These are phyloP conservation scores for Lasioglossum figueresi DNA, from an alignment of 2,888 invertebrate genomes.

Conservation along the genomic window DNA sequence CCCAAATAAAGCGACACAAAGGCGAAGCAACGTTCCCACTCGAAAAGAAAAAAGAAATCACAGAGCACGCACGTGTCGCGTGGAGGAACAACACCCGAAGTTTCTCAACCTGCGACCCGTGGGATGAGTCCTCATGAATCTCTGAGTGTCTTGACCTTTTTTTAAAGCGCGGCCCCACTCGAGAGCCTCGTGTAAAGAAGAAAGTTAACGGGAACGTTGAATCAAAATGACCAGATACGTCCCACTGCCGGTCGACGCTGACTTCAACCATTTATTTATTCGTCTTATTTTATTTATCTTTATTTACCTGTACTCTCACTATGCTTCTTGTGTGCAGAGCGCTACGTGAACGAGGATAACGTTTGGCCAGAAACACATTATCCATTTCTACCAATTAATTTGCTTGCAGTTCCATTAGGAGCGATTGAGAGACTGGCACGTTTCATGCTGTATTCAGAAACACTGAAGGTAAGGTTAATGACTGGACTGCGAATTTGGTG, in stretches of 20 bases:
- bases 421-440: not conserved
- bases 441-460: not conserved
- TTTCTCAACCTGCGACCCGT: constrained; percentile 39
- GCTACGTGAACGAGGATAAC: not conserved
- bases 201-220: constrained; percentile 19
- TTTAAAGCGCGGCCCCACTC: constrained; percentile 7
- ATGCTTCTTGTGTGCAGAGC: not conserved
- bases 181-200: constrained; percentile 15
- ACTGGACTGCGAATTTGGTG: too few species aligned
- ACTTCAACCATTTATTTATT: not conserved
- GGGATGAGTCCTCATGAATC: constrained; percentile 24
- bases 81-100: constrained; percentile 10
- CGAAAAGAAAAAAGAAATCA: not conserved
- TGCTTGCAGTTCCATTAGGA: not conserved
- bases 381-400: not conserved
- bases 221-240: constrained; percentile 13
- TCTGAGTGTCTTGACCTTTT: not conserved
- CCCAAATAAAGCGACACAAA: not conserved
- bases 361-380: not conserved
- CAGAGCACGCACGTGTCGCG: constrained; percentile 1
- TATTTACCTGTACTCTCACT: not conserved
- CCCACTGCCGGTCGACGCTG: not conserved
- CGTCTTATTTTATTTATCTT: not conserved
- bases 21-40: not conserved
- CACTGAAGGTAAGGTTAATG: not conserved